phyloP scores from a whole-genome alignment of 1,140 invertebrate species.

The Drosophila pseudoobscura region DNA sequence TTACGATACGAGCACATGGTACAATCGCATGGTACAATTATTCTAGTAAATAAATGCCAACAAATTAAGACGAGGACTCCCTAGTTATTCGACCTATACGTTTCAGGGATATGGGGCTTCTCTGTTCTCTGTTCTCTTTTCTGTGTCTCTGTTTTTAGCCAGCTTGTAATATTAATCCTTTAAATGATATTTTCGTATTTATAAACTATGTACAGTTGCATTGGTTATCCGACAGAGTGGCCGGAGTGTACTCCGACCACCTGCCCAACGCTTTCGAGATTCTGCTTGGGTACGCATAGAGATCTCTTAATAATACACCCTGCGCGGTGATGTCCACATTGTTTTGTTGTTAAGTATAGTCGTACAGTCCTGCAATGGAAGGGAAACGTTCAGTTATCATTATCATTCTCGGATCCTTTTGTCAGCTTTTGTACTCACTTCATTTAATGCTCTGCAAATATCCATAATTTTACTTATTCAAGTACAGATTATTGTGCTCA shows the following conservation, averaged over 20 bases:
- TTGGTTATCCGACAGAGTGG: conserved; percentile 78
- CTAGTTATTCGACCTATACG: not conserved
- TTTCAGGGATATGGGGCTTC: conserved; percentile 2
- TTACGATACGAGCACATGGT: not conserved
- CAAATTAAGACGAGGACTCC: conserved; percentile 7
- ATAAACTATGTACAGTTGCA: conserved; percentile 80
- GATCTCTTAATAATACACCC: conserved; percentile 83
- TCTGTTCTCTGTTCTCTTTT: conserved; percentile 14
- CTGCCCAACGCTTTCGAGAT: conserved; percentile 78
- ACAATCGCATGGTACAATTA: conserved; percentile 11
- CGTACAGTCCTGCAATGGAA: conserved; percentile 77
- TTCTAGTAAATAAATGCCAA: conserved; percentile 49
- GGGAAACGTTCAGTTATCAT: not conserved
- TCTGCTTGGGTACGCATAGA: conserved; percentile 80
- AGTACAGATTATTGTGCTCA: conserved; percentile 81
- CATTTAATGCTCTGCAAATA: conserved; percentile 83
- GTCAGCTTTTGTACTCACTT: conserved; percentile 57
- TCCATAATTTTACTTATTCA: conserved; percentile 78
- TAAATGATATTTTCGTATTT: conserved; percentile 64
- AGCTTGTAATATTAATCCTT: conserved; percentile 44
- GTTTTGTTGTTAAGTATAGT: conserved; percentile 77
- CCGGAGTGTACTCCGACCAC: conserved; percentile 12
- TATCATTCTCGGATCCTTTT: not conserved
- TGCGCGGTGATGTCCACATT: conserved; percentile 83
- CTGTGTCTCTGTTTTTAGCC: conserved; percentile 27